Evolutionary conservation across 2,888 invertebrate genomes (phyloP), one percentile per base, ranked within the genome.

Genomic region (Holacanthella duospinosa): DNA sequence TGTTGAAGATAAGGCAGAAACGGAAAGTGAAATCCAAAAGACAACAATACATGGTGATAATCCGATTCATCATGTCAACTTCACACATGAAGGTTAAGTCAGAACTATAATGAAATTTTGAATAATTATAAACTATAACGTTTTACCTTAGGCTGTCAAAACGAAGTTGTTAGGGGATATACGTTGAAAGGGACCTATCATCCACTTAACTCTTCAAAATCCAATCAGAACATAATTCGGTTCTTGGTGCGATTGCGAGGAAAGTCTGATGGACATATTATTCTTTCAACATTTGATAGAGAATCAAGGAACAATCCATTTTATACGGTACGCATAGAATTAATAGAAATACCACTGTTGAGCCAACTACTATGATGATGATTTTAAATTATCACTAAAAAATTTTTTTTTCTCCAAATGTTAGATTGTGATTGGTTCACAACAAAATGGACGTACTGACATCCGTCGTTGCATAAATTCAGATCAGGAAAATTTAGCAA

Each of bases 371-470:
- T n/a, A n/a, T n/a, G n/a, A n/a, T n/a, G n/a, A n/a, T n/a, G n/a
- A n/a, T n/a, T n/a, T 55, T 55, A 6, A 55, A 55, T 12, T 12
- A 9, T 12, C 3, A 25, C n/a, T 55, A 55, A 19, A 25, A 53
- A 53, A 27, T 55, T 16, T 26, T 19, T 48, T 21, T 48, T 53
- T 16, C 44, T 58, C n/a, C 48, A n/a, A n/a, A n/a, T n/a, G 16
- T 36, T 36, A 70, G 70, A 64, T 70, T 21, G 65, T 70, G 12
- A 44, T 70, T 55, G 70, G 70, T 27, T 65, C 68, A 16, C 61
- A 67, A 36, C 54, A 61, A 0, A 70, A 70, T 55, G 64, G 53
- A 53, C 25, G 64, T 16, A 67, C 68, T 1, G 70, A 70, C 53
- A 67, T 70, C 25, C 64, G 67, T 6, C 62, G 62, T 19, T 58